Conservation (phyloP, 2,113 vertebrate genomes). For the Hydrochoerus hydrochaeris region DNA sequence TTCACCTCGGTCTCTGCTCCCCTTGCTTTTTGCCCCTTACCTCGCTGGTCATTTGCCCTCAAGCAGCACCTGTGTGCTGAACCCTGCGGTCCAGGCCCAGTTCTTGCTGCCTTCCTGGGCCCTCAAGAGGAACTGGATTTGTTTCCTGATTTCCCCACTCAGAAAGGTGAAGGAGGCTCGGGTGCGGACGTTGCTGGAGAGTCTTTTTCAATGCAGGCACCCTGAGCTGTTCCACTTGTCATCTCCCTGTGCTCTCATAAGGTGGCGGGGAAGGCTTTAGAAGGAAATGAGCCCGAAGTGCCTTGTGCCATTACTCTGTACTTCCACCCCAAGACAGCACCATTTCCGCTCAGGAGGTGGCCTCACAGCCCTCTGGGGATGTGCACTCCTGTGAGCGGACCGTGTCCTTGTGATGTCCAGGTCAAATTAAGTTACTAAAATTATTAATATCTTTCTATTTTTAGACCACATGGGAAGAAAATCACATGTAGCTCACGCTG, state of each 20-base stretch:
- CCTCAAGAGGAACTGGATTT: neutral
- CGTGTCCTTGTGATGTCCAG: neutral
- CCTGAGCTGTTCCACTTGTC: neutral
- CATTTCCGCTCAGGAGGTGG: neutral
- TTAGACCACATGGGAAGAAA: neutral
- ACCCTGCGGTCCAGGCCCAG: too few relatives aligned
- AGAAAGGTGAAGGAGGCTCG: neutral
- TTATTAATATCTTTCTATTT: neutral
- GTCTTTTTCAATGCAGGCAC: neutral
- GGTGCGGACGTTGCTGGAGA: accelerated
- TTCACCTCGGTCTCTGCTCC: accelerated
- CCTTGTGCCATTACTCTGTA: neutral
- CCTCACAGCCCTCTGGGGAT: neutral
- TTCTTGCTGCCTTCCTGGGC: neutral
- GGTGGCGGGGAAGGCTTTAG: neutral
- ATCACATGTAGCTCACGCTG: neutral
- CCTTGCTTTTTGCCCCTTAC: neutral
- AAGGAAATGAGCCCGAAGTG: neutral
- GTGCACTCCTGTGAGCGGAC: neutral
- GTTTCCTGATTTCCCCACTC: too few relatives aligned
- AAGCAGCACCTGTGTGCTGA: neutral
- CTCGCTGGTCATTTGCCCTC: neutral
- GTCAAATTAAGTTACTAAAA: neutral
- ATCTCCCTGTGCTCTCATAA: neutral
- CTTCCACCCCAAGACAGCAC: neutral